Evolutionary conservation across 1,140 invertebrate species (phyloP).

Genomic region (Bombus confusus): DNA sequence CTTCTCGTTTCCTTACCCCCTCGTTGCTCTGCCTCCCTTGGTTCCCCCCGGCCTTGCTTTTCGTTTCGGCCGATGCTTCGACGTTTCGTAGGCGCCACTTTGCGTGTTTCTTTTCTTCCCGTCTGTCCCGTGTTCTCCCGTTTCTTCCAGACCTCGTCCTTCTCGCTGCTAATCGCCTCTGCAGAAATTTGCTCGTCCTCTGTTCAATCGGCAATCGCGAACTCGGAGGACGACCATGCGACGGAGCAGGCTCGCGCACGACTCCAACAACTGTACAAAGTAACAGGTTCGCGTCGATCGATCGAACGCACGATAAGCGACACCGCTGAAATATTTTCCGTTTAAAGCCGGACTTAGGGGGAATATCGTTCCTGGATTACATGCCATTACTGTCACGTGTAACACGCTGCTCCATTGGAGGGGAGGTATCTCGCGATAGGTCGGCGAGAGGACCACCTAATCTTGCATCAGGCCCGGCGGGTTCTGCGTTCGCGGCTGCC

Average conservation of each 20-base stretch:
- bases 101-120: background rate
- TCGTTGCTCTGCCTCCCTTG: background rate
- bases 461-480: constrained; percentile 67
- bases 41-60: constrained; percentile 1
- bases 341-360: constrained; percentile 5
- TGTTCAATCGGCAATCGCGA: background rate
- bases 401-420: constrained; percentile 58
- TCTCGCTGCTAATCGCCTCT: background rate
- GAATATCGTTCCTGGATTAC: constrained; percentile 48
- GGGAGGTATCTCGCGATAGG: constrained; percentile 55
- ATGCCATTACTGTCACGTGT: constrained; percentile 54
- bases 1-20: constrained; percentile 39
- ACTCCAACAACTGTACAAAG: background rate
- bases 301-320: constrained; percentile 26
- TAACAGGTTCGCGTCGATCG: background rate
- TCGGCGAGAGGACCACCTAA: constrained; percentile 64
- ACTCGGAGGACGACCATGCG: background rate
- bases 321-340: constrained; percentile 17
- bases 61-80: constrained; percentile 34
- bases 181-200: too few species aligned
- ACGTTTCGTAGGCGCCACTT: constrained; percentile 14
- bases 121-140: too few species aligned
- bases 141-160: background rate
- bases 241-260: background rate
- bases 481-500: constrained; percentile 56